Base-by-base conservation (phyloP, 2,797 vertebrate genomes). In the Serranus cabrilla region DNA sequence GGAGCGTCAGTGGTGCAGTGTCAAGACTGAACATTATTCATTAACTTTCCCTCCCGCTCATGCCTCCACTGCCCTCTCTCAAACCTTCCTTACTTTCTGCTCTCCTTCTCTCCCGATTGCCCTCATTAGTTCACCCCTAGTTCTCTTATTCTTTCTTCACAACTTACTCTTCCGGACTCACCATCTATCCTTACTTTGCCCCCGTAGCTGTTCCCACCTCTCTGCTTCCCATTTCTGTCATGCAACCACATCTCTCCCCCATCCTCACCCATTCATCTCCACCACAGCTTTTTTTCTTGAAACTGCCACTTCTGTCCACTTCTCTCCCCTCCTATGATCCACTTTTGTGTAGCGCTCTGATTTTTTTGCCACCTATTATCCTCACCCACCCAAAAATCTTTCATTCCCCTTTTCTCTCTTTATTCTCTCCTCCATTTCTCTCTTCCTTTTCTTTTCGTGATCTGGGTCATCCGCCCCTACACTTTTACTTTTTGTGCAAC, bases 61-160 rank as follows among this genome's bases (percentile, higher is more conserved):
- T 17, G 14, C 23, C 58, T 62, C 37, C 66, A 14, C 34, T 50
- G 18, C 21, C 52, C 27, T 57, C 37, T 20, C 59, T 65, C 34
- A 55, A n/a, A 39, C 31, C 50, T 17, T 57, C 37, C 37, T 69
- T 16, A 31, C 54, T 64, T 52, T 58, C 20, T 46, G 43, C 60
- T 56, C 39, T 70, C 60, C 17, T 42, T 62, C 54, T 75, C 62
- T 84, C 74, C 46, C 50, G 17, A 65, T 58, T 74, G 72, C 59
- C 66, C 69, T 80, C 76, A 83, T 87, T 87, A 83, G 68, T 85
- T 88, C 76, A 80, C 73, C 65, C 27, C 25, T 27, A 43, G 47
- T 63, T 52, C 47, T 37, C 51, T 61, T 49, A 47, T 49, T 65
- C 27, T 52, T 25, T 56, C 64, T 46, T 62, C 39, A 43, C 68